phyloP scores from a whole-genome alignment of 2,113 vertebrate genomes.

The Perca fluviatilis region DNA sequence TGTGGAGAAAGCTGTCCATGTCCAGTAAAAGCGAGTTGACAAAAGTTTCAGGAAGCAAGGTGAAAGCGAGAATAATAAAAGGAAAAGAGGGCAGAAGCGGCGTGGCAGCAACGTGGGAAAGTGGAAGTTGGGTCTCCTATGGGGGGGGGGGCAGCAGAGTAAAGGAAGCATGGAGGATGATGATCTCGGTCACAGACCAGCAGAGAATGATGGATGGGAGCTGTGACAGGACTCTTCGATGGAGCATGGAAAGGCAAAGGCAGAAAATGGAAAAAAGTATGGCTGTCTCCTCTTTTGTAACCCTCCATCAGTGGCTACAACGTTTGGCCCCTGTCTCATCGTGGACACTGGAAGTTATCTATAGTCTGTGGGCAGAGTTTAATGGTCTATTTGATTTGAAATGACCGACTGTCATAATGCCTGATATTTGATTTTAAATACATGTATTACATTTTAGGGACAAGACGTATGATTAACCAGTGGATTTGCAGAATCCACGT shows the following conservation, averaged over 20 bases:
- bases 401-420: constrained; percentile 26
- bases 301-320: constrained; percentile 42
- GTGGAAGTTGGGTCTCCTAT: constrained; percentile 19
- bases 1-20: not conserved
- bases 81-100: constrained; percentile 3
- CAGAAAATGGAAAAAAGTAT: constrained; percentile 62
- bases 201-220: constrained; percentile 72
- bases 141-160: constrained; percentile 19
- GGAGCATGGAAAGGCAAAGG: constrained; percentile 58
- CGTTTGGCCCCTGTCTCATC: constrained; percentile 41
- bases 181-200: constrained; percentile 50
- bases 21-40: not conserved
- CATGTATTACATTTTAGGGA: constrained; percentile 35
- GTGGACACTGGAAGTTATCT: constrained; percentile 45
- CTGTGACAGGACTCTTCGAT: constrained; percentile 43
- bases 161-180: constrained; percentile 45
- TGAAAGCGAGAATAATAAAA: constrained; percentile 22
- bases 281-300: constrained; percentile 37
- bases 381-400: constrained; percentile 53
- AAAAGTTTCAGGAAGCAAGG: constrained; percentile 25
- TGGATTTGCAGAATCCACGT: constrained; percentile 43
- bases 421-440: constrained; percentile 37
- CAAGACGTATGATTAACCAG: constrained; percentile 28
- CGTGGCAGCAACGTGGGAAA: not conserved
- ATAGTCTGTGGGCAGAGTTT: constrained; percentile 25